A percentile compares a stretch with the other conserved stretches of the same genome.
Conservation (phyloP, 1,140 invertebrate species). For the Triops cancriformis region DNA sequence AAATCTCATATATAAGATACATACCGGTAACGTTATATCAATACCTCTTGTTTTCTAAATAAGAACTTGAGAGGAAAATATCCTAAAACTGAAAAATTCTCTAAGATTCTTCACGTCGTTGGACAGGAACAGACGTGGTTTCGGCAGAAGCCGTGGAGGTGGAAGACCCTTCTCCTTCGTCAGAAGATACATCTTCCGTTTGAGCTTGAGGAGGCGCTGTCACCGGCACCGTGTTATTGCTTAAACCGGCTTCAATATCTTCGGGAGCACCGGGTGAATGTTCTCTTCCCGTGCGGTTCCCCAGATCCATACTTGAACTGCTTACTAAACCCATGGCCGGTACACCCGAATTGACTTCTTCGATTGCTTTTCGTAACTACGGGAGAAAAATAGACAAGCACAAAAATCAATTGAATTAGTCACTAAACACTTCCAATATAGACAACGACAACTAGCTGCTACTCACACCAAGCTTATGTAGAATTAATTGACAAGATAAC, state of each 20-base stretch:
- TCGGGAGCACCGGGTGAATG: constrained; percentile 23
- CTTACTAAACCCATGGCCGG: constrained; percentile 5
- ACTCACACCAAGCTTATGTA: too few relatives aligned
- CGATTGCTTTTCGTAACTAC: constrained; percentile 74
- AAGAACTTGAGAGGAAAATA: background rate
- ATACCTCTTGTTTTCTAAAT: background rate
- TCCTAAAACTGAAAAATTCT: background rate
- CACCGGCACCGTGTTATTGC: background rate
- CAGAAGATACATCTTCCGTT: background rate
- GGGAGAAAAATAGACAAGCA: constrained; percentile 30
- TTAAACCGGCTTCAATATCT: constrained; percentile 23
- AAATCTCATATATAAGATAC: too few relatives aligned
- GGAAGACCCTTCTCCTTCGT: constrained; percentile 2
- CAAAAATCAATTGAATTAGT: too few relatives aligned
- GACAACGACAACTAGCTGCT: too few relatives aligned
- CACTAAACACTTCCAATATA: too few relatives aligned
- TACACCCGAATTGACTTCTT: constrained; percentile 68
- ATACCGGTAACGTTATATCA: background rate
- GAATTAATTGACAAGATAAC: too few relatives aligned
- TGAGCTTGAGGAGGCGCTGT: constrained; percentile 13
- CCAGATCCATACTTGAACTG: constrained; percentile 20
- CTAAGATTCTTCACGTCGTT: background rate
- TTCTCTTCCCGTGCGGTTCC: constrained; percentile 14
- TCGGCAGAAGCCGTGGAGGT: background rate
- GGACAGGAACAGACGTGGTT: background rate